Evolutionary conservation across 2,797 vertebrate species (phyloP).

Genomic region (Triplophysa yarkandensis): DNA sequence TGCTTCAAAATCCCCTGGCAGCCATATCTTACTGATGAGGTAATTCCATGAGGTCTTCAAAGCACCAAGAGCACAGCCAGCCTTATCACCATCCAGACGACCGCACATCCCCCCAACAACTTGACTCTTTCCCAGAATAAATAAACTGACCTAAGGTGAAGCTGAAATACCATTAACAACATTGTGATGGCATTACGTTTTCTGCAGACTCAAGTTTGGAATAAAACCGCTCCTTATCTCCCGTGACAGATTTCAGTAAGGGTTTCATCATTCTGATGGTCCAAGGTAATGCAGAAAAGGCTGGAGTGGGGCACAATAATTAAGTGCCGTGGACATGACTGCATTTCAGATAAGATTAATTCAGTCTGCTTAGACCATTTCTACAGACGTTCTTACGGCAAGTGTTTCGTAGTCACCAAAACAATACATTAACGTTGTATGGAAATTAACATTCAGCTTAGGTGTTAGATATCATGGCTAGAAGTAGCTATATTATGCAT

Average conservation of each 20-base stretch:
- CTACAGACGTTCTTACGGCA: constrained; percentile 7
- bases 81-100: constrained; percentile 34
- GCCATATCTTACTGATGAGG: constrained; percentile 50
- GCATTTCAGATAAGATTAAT: constrained; percentile 31
- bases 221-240: constrained; percentile 28
- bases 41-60: constrained; percentile 38
- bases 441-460: neutral
- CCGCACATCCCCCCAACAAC: constrained; percentile 6
- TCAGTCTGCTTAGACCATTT: constrained; percentile 13
- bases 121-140: constrained; percentile 25
- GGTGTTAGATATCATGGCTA: neutral
- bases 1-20: constrained; percentile 15
- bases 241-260: constrained; percentile 20
- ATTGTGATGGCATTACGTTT: constrained; percentile 18
- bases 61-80: constrained; percentile 14
- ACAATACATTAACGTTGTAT: constrained; percentile 7
- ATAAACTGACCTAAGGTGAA: constrained; percentile 32
- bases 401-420: constrained; percentile 6
- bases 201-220: constrained; percentile 11
- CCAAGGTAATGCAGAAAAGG: constrained; percentile 15
- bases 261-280: constrained; percentile 10
- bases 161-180: constrained; percentile 31
- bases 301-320: constrained; percentile 34
- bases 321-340: constrained; percentile 29
- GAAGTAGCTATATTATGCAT: neutral